Base-by-base conservation (phyloP, 2,888 invertebrate species). In the Oligia fasciuncula region DNA sequence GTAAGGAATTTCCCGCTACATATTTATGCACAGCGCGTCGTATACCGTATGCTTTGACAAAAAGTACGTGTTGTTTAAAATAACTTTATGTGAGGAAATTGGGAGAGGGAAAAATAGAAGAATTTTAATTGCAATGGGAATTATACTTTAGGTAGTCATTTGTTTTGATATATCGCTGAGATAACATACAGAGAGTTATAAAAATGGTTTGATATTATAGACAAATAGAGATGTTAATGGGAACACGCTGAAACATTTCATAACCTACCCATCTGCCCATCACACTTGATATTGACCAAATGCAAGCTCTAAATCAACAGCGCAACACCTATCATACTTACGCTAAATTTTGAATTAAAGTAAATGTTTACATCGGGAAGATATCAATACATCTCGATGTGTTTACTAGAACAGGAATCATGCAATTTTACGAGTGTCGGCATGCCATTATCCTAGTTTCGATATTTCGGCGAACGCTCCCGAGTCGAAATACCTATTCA, bases 401-500 rank as follows among this genome's bases (percentile, higher is more conserved):
- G 90, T 93, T 92, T 91, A 92, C 91, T 91, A 90, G 89, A 91
- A 89, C 89, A 91, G 91, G 90, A 90, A 90, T 91, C 90, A 85
- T 87, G 83, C 73, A 85, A 88, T 89, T 92, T 93, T 91, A 92
- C 90, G 91, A 91, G 86, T 85, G 80, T 90, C 84, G 90, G 90
- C 89, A 85, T 89, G 83, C 90, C 84, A 89, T 86, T 91, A 92
- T 89, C 87, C 91, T 84, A 91, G 91, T 90, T 93, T 91, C 87
- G 65, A 69, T 35, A 76, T 67, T 70, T 78, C 29, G 60, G 72
- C 17, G 70, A 79, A 76, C 76, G 77, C 43, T 84, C 40, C 63
- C 66, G 63, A 62, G 2, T 82, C 72, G 69, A 62, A 29, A 77
- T 76, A 79, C 69, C 86, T 85, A 78, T 67, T 70, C 43, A 35